A percentile compares a stretch with the other conserved stretches of the same genome.
Evolutionary conservation across 2,797 vertebrate genomes (phyloP).

Genomic region (Chromis chromis): DNA sequence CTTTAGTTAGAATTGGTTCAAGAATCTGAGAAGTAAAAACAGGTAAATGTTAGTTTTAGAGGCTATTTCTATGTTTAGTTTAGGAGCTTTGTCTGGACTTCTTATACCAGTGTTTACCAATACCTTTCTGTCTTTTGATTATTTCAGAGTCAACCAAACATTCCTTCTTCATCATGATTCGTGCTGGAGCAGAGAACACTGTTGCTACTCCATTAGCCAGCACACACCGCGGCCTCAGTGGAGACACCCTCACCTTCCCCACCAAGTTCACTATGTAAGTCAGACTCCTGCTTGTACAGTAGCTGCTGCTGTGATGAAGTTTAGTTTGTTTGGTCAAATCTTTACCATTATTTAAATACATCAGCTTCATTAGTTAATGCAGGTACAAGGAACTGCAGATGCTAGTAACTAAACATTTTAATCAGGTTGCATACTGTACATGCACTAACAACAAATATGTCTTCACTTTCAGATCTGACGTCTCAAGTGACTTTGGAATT

Average conservation of each 20-base stretch:
- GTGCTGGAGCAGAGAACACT: slow-evolving; percentile 90
- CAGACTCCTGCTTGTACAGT: background rate
- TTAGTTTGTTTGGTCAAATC: too few species aligned
- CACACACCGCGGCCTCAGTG: slow-evolving; percentile 89
- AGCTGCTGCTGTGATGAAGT: background rate
- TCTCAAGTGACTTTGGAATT: slow-evolving; percentile 93
- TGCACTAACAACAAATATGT: background rate
- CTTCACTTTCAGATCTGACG: slow-evolving; percentile 85
- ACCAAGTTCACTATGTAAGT: slow-evolving; percentile 93
- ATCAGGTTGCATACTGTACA: background rate
- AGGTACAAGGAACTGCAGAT: background rate
- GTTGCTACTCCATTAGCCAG: slow-evolving; percentile 92
- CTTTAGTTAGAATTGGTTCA: background rate
- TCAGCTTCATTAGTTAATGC: background rate
- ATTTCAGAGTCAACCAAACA: slow-evolving; percentile 82
- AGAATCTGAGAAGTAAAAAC: too few species aligned
- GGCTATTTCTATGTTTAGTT: background rate
- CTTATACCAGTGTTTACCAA: background rate
- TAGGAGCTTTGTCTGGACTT: background rate
- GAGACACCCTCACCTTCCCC: slow-evolving; percentile 92
- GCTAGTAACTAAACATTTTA: too few species aligned
- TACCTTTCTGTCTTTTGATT: background rate
- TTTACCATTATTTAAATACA: background rate
- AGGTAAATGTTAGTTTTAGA: too few species aligned
- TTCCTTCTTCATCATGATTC: slow-evolving; percentile 93